phyloP scores from a whole-genome alignment of 2,888 invertebrate genomes.

The Stratiomys singularior region DNA sequence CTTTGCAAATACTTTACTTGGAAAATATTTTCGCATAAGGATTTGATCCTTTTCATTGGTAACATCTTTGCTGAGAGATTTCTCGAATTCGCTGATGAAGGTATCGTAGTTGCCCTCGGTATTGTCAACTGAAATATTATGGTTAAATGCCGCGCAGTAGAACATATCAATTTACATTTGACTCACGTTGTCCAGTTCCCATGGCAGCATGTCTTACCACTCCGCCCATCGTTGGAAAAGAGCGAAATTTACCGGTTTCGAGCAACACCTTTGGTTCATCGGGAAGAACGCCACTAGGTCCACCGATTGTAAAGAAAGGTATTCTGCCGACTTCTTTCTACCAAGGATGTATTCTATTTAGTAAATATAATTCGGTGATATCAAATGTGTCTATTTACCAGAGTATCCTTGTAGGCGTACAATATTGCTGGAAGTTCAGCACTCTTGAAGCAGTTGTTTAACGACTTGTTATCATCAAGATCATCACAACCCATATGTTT shows the following conservation, averaged over 20 bases:
- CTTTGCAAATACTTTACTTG: conserved; percentile 28
- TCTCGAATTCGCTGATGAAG: conserved; percentile 22
- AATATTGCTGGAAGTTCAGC: neutral
- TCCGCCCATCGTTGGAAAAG: conserved; percentile 47
- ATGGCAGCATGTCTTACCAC: conserved; percentile 40
- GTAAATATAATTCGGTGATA: neutral
- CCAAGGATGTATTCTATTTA: neutral
- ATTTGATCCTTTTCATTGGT: conserved; percentile 25
- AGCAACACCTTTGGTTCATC: conserved; percentile 34
- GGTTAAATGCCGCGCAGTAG: neutral
- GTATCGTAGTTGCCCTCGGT: conserved; percentile 10
- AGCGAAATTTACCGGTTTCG: conserved; percentile 34
- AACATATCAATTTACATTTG: neutral
- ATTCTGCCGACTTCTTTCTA: conserved; percentile 22
- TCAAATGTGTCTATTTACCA: neutral
- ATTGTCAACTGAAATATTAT: conserved; percentile 30
- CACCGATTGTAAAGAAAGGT: conserved; percentile 33
- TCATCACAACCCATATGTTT: conserved; percentile 52
- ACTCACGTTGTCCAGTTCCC: conserved; percentile 40
- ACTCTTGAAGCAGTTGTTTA: conserved; percentile 25
- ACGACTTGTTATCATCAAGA: neutral
- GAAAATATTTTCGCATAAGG: conserved; percentile 33
- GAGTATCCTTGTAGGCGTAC: neutral
- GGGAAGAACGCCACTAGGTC: conserved; percentile 35
- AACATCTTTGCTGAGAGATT: conserved; percentile 2